Conservation (phyloP, 2,113 vertebrate genomes). For the Reinhardtius hippoglossoides region DNA sequence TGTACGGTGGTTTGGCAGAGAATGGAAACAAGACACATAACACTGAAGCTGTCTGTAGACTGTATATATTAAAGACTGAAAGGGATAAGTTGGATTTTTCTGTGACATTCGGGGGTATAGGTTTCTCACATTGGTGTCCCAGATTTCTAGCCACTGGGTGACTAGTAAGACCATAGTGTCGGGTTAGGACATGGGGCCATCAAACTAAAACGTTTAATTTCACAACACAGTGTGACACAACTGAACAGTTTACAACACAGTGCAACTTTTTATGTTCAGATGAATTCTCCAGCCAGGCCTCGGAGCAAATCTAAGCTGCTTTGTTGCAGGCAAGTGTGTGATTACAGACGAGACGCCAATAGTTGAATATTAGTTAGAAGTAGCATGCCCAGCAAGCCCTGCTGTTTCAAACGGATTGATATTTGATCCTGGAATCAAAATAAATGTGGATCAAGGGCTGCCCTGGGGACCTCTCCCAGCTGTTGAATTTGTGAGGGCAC, state of each 20-base stretch:
- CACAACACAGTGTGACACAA: background rate
- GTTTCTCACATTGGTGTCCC: background rate
- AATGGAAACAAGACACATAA: background rate
- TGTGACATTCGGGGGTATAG: background rate
- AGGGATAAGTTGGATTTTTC: background rate
- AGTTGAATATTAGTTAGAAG: background rate
- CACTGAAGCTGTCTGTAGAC: background rate
- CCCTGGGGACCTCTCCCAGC: too few relatives aligned
- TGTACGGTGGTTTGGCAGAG: background rate
- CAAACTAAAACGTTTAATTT: background rate
- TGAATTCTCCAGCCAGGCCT: background rate
- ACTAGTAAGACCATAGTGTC: background rate
- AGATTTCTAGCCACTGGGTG: background rate
- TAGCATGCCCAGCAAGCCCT: background rate
- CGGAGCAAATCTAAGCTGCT: background rate
- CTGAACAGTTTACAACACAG: background rate
- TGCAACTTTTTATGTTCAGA: background rate
- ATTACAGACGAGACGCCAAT: background rate
- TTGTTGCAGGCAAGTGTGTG: background rate
- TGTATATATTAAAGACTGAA: background rate
- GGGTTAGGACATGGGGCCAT: background rate
- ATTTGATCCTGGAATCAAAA: background rate
- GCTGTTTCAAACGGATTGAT: background rate
- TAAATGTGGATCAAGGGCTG: background rate
- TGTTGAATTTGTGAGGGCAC: background rate